Evolutionary conservation across 2,888 invertebrate species (phyloP).

Genomic region (Coelinius sp.): DNA sequence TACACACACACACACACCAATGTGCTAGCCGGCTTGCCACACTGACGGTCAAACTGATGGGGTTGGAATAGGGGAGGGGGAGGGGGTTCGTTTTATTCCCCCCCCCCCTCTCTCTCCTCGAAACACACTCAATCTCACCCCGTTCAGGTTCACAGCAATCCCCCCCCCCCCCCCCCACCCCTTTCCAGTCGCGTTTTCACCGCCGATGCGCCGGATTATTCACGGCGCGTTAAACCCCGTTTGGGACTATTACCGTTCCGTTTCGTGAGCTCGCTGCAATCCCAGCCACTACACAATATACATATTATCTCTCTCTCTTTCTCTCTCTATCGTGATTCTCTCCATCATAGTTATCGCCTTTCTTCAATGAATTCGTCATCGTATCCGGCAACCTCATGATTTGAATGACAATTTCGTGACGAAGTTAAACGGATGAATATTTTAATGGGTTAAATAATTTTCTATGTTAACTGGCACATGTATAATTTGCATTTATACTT

Average conservation of each 20-base stretch:
- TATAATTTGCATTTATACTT: too few species aligned
- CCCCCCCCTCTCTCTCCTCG: constrained; percentile 3
- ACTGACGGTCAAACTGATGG: constrained; percentile 6
- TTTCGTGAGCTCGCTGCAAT: constrained; percentile 49
- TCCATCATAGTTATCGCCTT: neutral
- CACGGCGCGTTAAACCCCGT: constrained; percentile 65
- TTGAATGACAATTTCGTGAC: constrained; percentile 9
- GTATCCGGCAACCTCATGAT: neutral
- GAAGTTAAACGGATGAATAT: too few species aligned
- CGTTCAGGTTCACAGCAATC: constrained; percentile 23
- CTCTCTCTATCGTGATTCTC: neutral
- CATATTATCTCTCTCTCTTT: neutral
- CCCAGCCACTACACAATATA: neutral
- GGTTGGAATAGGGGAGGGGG: neutral
- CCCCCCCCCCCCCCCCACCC: constrained; percentile 13
- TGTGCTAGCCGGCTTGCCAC: constrained; percentile 21
- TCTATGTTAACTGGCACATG: neutral
- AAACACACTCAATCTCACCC: constrained; percentile 16
- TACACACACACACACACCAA: constrained; percentile 56
- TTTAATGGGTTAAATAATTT: neutral
- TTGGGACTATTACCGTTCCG: constrained; percentile 63
- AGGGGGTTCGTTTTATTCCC: constrained; percentile 18
- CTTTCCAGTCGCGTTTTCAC: constrained; percentile 43
- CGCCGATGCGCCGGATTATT: constrained; percentile 58
- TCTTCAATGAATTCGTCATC: neutral